Evolutionary conservation across 1,140 invertebrate species (phyloP).

Genomic region (Pomacea maculata): DNA sequence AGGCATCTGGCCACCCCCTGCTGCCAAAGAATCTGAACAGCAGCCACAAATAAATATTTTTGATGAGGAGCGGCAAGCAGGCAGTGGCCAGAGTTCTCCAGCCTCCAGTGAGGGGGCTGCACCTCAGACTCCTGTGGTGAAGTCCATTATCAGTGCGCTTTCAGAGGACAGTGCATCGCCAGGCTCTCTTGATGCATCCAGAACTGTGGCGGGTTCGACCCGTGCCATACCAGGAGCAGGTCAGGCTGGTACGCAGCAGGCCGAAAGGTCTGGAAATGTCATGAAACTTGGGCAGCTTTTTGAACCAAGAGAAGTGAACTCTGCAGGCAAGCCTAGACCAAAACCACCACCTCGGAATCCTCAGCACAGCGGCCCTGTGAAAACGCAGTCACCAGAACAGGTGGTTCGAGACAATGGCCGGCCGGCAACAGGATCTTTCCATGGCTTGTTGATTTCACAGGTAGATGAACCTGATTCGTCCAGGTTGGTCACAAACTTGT

Average conservation of each 20-base stretch:
- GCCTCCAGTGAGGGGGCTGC: conserved; percentile 53
- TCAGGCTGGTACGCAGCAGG: no score
- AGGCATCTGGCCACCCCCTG: conserved; percentile 6
- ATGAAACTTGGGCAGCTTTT: no score
- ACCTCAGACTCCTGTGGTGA: conserved; percentile 20
- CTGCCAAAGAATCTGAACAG: conserved; percentile 7
- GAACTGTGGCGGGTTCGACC: no score
- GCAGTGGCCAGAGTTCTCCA: conserved; percentile 63
- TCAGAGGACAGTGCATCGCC: neutral
- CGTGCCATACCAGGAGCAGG: no score
- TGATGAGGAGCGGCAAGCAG: conserved; percentile 54
- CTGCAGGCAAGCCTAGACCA: neutral
- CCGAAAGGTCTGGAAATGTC: no score
- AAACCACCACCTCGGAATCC: conserved; percentile 13
- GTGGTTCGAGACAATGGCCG: neutral
- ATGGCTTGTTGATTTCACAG: neutral
- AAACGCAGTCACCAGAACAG: neutral
- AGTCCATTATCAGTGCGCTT: neutral
- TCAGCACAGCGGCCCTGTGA: neutral
- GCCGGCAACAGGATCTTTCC: neutral
- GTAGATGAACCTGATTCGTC: conserved; percentile 7
- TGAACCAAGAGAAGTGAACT: no score
- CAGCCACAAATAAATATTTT: conserved; percentile 46
- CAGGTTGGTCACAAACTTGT: neutral
- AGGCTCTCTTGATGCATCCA: no score